These are phyloP conservation scores for Chionis minor DNA, from an alignment of 2,113 vertebrate species.

Conservation along the genomic window DNA sequence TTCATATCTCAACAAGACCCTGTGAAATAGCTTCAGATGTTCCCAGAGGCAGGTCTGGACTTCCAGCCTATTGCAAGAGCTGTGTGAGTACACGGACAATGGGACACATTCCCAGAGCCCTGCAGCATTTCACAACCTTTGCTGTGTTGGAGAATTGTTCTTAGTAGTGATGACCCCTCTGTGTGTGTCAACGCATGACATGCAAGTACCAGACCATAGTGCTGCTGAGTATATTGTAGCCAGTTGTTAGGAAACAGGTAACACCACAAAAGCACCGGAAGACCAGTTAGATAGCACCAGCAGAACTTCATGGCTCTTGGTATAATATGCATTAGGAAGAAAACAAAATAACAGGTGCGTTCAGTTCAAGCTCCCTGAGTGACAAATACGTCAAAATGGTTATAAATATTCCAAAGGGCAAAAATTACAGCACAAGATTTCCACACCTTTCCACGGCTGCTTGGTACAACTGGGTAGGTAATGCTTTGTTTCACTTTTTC, in stretches of 20 bases:
- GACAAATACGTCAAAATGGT: background rate
- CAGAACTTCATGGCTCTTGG: background rate
- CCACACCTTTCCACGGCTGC: background rate
- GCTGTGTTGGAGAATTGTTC: background rate
- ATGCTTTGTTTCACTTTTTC: background rate
- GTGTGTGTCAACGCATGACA: background rate
- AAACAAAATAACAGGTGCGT: background rate
- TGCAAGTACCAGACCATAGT: background rate
- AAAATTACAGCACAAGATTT: background rate
- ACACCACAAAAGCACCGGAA: background rate
- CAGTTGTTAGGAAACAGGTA: background rate
- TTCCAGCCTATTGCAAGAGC: background rate
- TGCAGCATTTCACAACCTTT: background rate
- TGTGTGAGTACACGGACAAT: fast-evolving
- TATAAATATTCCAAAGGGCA: background rate
- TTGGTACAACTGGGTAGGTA: background rate
- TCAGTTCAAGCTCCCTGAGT: background rate
- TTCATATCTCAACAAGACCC: background rate
- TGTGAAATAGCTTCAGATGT: background rate
- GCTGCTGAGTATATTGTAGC: background rate
- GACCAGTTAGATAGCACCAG: background rate
- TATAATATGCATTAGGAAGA: background rate
- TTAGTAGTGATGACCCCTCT: background rate
- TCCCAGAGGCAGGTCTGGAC: background rate
- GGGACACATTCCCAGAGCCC: fast-evolving